These are phyloP conservation scores for Burhinus bistriatus DNA, from an alignment of 2,113 vertebrate species.

Conservation along the genomic window DNA sequence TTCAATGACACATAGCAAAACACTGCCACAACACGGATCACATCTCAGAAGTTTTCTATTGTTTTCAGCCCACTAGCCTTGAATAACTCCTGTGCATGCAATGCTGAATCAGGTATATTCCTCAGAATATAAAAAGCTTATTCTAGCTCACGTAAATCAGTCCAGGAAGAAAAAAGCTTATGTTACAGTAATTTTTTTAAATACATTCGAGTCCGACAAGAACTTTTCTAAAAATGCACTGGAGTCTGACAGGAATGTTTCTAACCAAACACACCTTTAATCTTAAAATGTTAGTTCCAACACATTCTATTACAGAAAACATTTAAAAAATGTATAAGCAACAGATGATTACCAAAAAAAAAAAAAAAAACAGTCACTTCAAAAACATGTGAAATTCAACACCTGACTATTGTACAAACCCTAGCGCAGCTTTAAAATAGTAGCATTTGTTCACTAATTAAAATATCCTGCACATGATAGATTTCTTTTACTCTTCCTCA, in stretches of 20 bases:
- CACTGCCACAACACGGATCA: constrained; percentile 21
- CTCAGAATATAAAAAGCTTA: constrained; percentile 11
- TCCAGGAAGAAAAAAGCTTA: background rate
- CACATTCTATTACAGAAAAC: background rate
- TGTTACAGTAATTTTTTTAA: background rate
- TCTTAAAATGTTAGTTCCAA: background rate
- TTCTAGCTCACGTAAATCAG: background rate
- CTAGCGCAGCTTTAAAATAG: background rate
- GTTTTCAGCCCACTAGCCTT: constrained; percentile 26
- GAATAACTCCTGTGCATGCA: constrained; percentile 13
- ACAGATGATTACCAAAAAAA: background rate
- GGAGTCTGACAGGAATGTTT: background rate
- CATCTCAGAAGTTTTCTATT: constrained; percentile 49
- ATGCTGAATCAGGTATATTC: constrained; percentile 31
- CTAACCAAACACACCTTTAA: background rate
- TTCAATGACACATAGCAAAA: constrained; percentile 42
- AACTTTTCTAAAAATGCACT: background rate
- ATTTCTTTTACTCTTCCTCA: background rate
- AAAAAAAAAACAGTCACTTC: background rate
- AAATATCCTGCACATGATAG: background rate
- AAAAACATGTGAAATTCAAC: constrained; percentile 4
- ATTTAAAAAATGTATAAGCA: background rate
- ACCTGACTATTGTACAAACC: background rate
- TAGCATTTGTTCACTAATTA: background rate
- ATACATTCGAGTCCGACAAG: background rate